A percentile compares a stretch with the other conserved stretches of the same genome.
These are phyloP conservation scores for Hemibagrus wyckioides DNA, from an alignment of 2,113 vertebrate genomes.

Conservation along the genomic window DNA sequence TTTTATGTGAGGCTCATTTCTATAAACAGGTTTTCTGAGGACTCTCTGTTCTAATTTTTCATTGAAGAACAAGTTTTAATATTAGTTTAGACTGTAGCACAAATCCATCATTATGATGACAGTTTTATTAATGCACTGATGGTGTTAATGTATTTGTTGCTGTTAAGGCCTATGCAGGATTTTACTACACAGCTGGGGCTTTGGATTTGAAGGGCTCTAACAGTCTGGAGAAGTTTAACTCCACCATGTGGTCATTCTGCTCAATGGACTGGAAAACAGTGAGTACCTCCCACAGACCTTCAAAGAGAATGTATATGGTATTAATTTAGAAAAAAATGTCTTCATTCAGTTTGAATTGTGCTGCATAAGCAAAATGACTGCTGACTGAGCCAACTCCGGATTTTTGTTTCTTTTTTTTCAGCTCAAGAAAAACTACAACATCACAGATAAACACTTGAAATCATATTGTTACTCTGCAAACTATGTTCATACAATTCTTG, in stretches of 20 bases:
- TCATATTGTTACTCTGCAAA: conserved; percentile 87
- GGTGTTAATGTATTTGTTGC: neutral
- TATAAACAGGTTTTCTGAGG: neutral
- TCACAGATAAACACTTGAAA: conserved; percentile 73
- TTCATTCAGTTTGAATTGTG: neutral
- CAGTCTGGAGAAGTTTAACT: conserved; percentile 74
- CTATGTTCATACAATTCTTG: conserved; percentile 83
- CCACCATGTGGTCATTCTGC: conserved; percentile 78
- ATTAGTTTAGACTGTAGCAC: neutral
- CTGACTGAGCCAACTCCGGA: neutral
- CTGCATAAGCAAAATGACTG: neutral
- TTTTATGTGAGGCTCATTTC: neutral
- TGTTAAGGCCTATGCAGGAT: conserved; percentile 88
- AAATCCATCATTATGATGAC: neutral
- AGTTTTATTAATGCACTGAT: neutral
- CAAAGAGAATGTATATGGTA: neutral
- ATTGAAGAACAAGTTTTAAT: neutral
- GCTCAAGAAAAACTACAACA: conserved; percentile 73
- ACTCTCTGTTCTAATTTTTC: neutral
- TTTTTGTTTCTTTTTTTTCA: conserved; percentile 59
- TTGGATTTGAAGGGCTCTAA: conserved; percentile 73
- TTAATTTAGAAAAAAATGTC: neutral
- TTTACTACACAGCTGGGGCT: conserved; percentile 80
- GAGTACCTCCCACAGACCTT: conserved; percentile 30
- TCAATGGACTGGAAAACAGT: conserved; percentile 73